Evolutionary conservation across 2,888 invertebrate genomes (phyloP), one percentile per base, ranked within the genome.

Genomic region (Habroteleia sp.): DNA sequence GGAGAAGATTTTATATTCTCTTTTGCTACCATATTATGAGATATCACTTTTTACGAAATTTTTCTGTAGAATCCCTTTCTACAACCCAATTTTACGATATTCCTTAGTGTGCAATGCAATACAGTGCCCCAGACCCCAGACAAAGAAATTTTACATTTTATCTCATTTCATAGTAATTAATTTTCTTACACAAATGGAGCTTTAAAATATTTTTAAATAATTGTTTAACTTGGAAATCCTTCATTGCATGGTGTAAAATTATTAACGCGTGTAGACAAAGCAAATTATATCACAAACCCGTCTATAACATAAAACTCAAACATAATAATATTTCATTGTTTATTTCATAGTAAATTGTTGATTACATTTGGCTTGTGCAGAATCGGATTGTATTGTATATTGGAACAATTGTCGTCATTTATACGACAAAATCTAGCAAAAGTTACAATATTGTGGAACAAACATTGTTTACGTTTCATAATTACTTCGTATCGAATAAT

Each of bases 281-380:
- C 17, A 48, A 48, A 48, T 31, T 33, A 48, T 10, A 48, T 33
- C n/a, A 0, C 33, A 7, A 48, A 4, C 14, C 14, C 20, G 17
- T 39, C 6, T 16, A 39, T 13, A 39, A 39, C 17, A 39, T 39
- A 54, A 52, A 54, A 54, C 27, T 39, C 39, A 39, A 16, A 17
- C 54, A 39, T 39, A 48, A 48, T 48, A 33, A 31, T 48, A 33
- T 48, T 48, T 48, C 48, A 33, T 48, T 48, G 35, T 50, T 50
- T 50, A 50, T 50, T 35, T 50, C 50, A 33, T 13, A 35, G 1
- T 50, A 13, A 50, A 50, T 48, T 48, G 48, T 33, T 33, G 33
- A 48, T 31, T 50, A 23, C 23, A 50, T 35, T 39, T 23, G 48
- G 20, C 20, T 13, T 8, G 31, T 8, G 6, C 6, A 11, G 29